phyloP scores from a whole-genome alignment of 30 jellyfish, hydroid and myxozoan species.

The Chrysaora quinquecirrha region DNA sequence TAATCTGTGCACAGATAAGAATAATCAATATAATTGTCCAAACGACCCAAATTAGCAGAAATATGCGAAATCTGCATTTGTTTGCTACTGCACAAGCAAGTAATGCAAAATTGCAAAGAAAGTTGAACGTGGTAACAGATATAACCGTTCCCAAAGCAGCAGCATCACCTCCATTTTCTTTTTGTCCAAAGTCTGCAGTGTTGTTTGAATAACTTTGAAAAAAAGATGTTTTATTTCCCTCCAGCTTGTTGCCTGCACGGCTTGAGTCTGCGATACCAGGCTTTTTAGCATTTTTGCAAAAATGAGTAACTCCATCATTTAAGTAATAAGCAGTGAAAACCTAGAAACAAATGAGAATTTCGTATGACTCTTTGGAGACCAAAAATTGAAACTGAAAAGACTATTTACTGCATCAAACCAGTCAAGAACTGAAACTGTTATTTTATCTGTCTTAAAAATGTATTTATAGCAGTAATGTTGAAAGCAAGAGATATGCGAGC shows the following conservation, averaged over 20 bases:
- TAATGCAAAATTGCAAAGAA: slow-evolving; percentile 8
- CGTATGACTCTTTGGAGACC: not conserved
- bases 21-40: slow-evolving; percentile 43
- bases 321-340: slow-evolving; percentile 50
- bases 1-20: slow-evolving; percentile 14
- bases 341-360: slow-evolving; percentile 20
- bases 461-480: no score
- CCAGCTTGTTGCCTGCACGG: no score
- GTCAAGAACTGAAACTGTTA: no score
- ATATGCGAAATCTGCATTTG: slow-evolving; percentile 12
- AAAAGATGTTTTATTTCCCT: not conserved
- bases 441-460: no score
- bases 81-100: slow-evolving; percentile 28
- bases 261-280: no score
- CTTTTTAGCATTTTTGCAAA: not conserved
- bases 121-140: slow-evolving; percentile 40
- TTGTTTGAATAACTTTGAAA: not conserved
- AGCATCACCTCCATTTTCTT: not conserved
- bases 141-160: slow-evolving; percentile 32
- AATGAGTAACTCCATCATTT: slow-evolving; percentile 55
- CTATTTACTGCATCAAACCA: no score
- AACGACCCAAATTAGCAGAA: slow-evolving; percentile 42
- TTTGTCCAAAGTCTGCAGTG: not conserved
- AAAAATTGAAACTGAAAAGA: no score
- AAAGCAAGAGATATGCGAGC: no score